Percentiles rank a stretch among this genome's conserved stretches.
Evolutionary conservation across 2,113 vertebrate species (phyloP).

Genomic region (Micronisus gabar): DNA sequence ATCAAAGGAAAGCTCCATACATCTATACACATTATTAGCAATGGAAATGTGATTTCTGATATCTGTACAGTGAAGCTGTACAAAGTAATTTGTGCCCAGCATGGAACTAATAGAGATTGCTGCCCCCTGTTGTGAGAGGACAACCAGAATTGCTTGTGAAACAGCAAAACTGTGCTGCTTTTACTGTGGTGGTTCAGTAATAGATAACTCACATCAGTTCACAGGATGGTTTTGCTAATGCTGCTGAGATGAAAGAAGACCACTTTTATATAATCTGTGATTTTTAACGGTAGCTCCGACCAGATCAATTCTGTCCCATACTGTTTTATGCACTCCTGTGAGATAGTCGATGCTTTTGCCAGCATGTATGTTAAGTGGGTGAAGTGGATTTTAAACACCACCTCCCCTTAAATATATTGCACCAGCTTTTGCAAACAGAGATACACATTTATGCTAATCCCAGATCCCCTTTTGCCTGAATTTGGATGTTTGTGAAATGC

Average conservation of each 20-base stretch:
- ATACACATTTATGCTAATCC: not conserved
- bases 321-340: not conserved
- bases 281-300: not conserved
- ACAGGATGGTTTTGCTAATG: not conserved
- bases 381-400: not conserved
- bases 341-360: not conserved
- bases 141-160: not conserved
- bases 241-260: not conserved
- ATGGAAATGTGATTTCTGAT: not conserved
- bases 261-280: not conserved
- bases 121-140: not conserved
- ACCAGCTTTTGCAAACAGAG: not conserved
- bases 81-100: not conserved
- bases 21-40: not conserved
- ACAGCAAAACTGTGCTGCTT: not conserved
- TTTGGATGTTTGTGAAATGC: not conserved
- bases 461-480: not conserved
- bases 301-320: not conserved
- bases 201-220: not conserved
- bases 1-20: not conserved
- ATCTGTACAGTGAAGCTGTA: not conserved
- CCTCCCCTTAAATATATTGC: not conserved
- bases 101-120: not conserved
- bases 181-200: not conserved
- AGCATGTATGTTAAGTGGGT: not conserved